These are phyloP conservation scores for Clostera curtula DNA, from an alignment of 2,888 invertebrate species.

Conservation along the genomic window DNA sequence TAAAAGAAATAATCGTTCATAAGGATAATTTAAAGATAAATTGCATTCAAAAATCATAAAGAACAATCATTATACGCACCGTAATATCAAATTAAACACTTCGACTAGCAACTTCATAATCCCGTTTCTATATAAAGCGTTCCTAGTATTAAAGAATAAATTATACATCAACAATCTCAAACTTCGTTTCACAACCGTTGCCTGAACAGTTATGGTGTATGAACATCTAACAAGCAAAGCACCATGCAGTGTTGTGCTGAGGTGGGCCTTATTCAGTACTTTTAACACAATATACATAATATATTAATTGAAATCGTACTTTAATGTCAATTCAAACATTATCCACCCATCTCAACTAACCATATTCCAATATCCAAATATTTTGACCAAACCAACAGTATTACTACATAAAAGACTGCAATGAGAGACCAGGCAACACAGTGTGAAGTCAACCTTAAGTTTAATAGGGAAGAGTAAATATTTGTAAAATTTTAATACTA, in stretches of 20 bases:
- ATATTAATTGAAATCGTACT: too few relatives aligned
- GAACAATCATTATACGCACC: slow-evolving; percentile 19
- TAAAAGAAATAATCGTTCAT: slow-evolving; percentile 22
- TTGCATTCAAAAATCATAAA: slow-evolving; percentile 12
- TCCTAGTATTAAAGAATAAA: slow-evolving; percentile 31
- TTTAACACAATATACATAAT: too few relatives aligned
- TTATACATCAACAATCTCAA: slow-evolving; percentile 38
- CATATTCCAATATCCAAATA: slow-evolving; percentile 9
- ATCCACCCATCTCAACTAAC: too few relatives aligned
- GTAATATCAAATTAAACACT: slow-evolving; percentile 24
- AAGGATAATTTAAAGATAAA: slow-evolving; percentile 12
- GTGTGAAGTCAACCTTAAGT: slow-evolving; percentile 20
- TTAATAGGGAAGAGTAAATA: slow-evolving; percentile 22
- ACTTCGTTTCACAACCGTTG: slow-evolving; percentile 60
- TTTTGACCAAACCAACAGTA: slow-evolving; percentile 10
- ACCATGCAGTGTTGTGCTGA: slow-evolving; percentile 51
- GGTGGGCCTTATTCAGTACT: too few relatives aligned
- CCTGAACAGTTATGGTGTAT: slow-evolving; percentile 37
- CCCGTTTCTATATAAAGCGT: slow-evolving; percentile 33
- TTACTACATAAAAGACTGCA: slow-evolving; percentile 8
- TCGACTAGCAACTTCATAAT: slow-evolving; percentile 47
- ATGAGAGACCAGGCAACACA: slow-evolving; percentile 18
- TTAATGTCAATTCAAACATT: slow-evolving; percentile 17
- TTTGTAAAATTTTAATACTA: slow-evolving; percentile 23
- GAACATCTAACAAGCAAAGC: slow-evolving; percentile 48